Base-by-base conservation (phyloP, 1,140 invertebrate genomes). In the Drosophila pseudoananassae region DNA sequence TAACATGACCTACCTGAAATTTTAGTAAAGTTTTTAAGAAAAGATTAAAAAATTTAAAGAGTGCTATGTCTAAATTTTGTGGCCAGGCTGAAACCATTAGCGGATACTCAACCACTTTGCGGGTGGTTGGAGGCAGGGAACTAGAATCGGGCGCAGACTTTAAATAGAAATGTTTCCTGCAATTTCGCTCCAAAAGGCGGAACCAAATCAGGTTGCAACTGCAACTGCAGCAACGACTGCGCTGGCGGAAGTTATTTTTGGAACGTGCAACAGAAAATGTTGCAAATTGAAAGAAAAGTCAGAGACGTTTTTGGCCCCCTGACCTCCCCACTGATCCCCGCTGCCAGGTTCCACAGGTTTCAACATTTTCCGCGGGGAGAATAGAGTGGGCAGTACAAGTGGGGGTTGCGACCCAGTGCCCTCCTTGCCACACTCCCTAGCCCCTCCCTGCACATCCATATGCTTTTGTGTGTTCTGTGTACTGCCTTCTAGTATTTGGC, bases 241-340 rank as follows among this genome's bases (percentile, higher is more conserved):
- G 58, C 46, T 56, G 68, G 81, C 81, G 81, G 81, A 85, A 85
- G 81, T 87, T 87, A 87, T 82, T 87, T 87, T 82, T 87, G 82
- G 58, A 69, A 85, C 82, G 82, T 85, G 82, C 82, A 80, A 77
- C 74, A 78, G 59, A 60, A 87, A 87, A 88, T 88, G 78, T 87
- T 79, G 75, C 83, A 88, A 88, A 88, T 87, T 87, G 83, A 87
- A 87, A 87, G 82, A 76, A 87, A 87, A 82, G 61, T 68, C 81
- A 70, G 61, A 51, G 50, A 43, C 50, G 27, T 38, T n/a, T 8
- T 2, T 9, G 36, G 31, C 17, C 23, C 23, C 17, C 36, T n/a
- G 12, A 14, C 29, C 3, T 45, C n/a, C 50, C 14, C 5, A 12
- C 40, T 25, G 38, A 36, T 14, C 55, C 6, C 20, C 5, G 40